phyloP scores from a whole-genome alignment of 2,888 invertebrate genomes.

The Boloria euphrosyne region DNA sequence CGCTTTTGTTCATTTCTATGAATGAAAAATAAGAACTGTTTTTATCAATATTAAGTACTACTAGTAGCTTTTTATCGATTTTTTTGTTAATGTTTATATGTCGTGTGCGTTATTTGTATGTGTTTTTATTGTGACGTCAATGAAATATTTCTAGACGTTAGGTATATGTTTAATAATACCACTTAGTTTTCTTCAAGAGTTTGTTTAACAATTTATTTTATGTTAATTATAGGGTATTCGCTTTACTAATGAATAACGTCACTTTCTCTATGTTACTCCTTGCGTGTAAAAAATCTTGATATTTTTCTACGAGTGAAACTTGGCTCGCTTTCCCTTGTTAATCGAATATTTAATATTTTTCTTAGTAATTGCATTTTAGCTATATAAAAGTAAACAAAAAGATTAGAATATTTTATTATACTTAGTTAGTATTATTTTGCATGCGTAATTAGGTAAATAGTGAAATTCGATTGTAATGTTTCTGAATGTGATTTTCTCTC shows the following conservation, averaged over 20 bases:
- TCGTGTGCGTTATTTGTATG: not conserved
- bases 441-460: constrained; percentile 64
- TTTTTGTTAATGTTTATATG: constrained; percentile 1
- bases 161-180: not conserved
- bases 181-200: constrained; percentile 1
- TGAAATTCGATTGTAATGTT: constrained; percentile 74
- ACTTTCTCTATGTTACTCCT: constrained; percentile 61
- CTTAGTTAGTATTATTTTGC: constrained; percentile 50
- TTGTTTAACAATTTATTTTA: constrained; percentile 20
- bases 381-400: constrained; percentile 8
- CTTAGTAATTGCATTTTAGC: constrained; percentile 42
- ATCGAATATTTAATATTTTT: constrained; percentile 65
- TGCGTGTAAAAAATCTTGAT: constrained; percentile 81
- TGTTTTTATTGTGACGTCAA: not conserved
- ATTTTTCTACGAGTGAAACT: constrained; percentile 72
- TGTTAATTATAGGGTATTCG: constrained; percentile 29
- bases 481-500: constrained; percentile 82
- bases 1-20: constrained; percentile 36
- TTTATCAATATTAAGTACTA: constrained; percentile 19
- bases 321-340: constrained; percentile 74
- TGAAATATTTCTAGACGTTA: not conserved
- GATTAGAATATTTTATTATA: constrained; percentile 18
- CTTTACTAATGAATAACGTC: constrained; percentile 32
- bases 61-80: constrained; percentile 15
- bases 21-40: constrained; percentile 26